Evolutionary conservation across 2,797 vertebrate genomes (phyloP).

Genomic region (Emydoidea blandingii): DNA sequence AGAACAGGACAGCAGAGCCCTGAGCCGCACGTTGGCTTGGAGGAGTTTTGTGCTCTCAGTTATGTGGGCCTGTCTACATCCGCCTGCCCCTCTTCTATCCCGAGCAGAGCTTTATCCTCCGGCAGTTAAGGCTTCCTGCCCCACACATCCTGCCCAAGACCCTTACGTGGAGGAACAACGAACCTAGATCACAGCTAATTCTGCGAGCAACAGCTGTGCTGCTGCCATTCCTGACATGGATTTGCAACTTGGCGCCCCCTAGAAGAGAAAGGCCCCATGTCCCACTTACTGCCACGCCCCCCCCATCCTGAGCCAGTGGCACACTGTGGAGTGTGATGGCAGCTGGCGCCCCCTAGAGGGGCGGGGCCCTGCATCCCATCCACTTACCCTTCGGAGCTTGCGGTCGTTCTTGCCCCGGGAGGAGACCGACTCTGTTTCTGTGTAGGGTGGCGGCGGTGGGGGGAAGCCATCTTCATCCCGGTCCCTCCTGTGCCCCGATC

Average conservation of each 20-base stretch:
- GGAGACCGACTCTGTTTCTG: slow-evolving; percentile 86
- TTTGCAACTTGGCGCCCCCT: neutral
- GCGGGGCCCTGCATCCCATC: no score
- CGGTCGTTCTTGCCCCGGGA: slow-evolving; percentile 84
- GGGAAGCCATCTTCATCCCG: slow-evolving; percentile 72
- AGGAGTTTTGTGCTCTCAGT: neutral
- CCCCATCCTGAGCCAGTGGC: neutral
- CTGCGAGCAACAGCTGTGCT: no score
- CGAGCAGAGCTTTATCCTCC: neutral
- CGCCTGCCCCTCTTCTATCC: neutral
- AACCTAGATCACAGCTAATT: neutral
- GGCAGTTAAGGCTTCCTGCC: neutral
- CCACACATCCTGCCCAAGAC: neutral
- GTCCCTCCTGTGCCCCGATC: slow-evolving; percentile 71
- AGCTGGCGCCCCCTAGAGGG: neutral
- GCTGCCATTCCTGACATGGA: neutral
- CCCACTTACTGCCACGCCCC: neutral
- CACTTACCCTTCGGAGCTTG: slow-evolving; percentile 87
- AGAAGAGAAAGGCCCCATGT: no score
- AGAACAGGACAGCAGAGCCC: neutral
- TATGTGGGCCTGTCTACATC: neutral
- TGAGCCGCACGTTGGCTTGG: no score
- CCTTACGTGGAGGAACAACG: neutral
- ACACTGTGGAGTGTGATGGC: neutral
- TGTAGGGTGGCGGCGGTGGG: slow-evolving; percentile 79